Conservation (phyloP, 2,888 invertebrate genomes). For the Dicranocentrus wangi region DNA sequence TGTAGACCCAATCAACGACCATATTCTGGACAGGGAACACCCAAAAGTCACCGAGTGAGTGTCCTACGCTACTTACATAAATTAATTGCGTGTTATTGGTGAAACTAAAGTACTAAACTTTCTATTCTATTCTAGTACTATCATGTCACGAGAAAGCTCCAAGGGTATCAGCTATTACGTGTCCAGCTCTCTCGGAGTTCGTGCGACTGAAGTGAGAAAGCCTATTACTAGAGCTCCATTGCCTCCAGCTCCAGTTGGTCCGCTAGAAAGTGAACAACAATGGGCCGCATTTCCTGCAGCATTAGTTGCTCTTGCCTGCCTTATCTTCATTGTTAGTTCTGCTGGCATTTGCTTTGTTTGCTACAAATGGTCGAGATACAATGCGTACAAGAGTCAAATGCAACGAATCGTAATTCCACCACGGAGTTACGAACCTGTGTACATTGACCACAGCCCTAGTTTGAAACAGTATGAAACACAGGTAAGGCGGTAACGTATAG, state of each 20-base stretch:
- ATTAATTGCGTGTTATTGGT: background rate
- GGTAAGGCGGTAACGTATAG: no score
- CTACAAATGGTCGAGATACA: conserved; percentile 94
- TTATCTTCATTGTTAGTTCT: conserved; percentile 90
- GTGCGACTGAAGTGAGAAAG: conserved; percentile 81
- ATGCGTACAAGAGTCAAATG: conserved; percentile 89
- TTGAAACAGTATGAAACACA: conserved; percentile 96
- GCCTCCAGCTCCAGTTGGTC: conserved; percentile 73
- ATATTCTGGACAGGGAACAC: conserved; percentile 84
- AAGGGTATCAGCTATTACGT: conserved; percentile 82
- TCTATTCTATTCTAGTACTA: no score
- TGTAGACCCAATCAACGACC: conserved; percentile 85
- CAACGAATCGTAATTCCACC: conserved; percentile 81
- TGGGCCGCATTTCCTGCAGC: conserved; percentile 90
- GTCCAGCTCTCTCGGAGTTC: conserved; percentile 81
- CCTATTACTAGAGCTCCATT: conserved; percentile 76
- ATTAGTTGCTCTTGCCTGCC: conserved; percentile 88
- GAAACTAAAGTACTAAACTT: conserved; percentile 10
- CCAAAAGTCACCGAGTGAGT: conserved; percentile 82
- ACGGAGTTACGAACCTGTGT: conserved; percentile 81
- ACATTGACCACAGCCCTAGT: conserved; percentile 82
- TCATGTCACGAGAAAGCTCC: conserved; percentile 80
- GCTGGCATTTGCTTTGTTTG: conserved; percentile 94
- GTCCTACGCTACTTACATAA: background rate
- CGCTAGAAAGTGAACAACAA: conserved; percentile 74